Base-by-base conservation (phyloP, 2,113 vertebrate genomes). In the Clinocottus analis region DNA sequence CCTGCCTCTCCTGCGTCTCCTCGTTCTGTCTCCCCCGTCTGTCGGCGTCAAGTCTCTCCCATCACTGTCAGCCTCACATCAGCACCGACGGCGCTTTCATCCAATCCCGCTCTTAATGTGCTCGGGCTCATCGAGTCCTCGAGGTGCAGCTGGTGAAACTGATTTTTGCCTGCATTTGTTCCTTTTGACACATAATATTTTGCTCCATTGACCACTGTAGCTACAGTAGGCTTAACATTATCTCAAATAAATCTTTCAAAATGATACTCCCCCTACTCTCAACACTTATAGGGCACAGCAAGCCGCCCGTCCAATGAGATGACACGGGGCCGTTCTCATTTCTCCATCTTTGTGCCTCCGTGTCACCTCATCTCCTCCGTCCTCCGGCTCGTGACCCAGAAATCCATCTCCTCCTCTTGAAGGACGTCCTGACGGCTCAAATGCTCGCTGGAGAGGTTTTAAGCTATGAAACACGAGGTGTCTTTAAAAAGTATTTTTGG, bases 91-190 rank as follows among this genome's bases (percentile, higher is more conserved):
- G 71, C 23, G n/a, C 85, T 85, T 92, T 92, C 74, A 88, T 94
- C 90, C 85, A 87, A 91, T 90, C 90, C 68, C 70, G 12, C 75
- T 87, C 56, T 86, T 91, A 86, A 94, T 91, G 87, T 83, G 84
- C 79, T 43, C 60, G 23, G 77, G 74, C 73, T 86, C 80, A 53
- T 75, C 69, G 11, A 33, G 51, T 73, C 80, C 72, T 86, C 70
- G 0, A 70, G 72, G 83, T 61, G 82, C 64, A 58, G 13, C 37
- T 49, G 77, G 71, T 53, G 60, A 78, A 76, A 82, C 84, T 77
- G 37, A 67, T 72, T 80, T 78, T 83, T 77, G 81, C 47, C 59
- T 70, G 60, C 77, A 61, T 88, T 88, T 77, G 79, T 79, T 92
- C 85, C 66, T 73, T 90, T 80, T 82, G 87, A 88, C 85, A 84